These are phyloP conservation scores for Balanococcus diminutus DNA, from an alignment of 2,888 invertebrate genomes.

Conservation along the genomic window DNA sequence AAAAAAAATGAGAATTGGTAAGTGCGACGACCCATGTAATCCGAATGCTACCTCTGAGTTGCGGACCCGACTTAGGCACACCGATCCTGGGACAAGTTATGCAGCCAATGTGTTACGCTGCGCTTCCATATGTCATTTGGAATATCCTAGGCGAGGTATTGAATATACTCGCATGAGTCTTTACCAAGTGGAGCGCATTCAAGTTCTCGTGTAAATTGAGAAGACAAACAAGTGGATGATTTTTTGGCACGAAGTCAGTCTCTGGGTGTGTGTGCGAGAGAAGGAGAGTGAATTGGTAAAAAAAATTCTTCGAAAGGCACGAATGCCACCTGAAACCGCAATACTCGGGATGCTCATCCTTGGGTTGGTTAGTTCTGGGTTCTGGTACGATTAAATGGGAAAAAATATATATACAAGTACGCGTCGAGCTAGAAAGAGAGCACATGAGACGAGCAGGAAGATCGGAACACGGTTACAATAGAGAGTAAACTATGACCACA, in stretches of 20 bases:
- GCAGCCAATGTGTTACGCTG: neutral
- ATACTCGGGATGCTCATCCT: no score
- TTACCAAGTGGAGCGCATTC: neutral
- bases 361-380: no score
- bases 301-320: slow-evolving; percentile 29
- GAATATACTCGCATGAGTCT: neutral
- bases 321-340: slow-evolving; percentile 36
- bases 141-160: neutral
- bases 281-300: neutral
- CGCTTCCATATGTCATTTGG: neutral
- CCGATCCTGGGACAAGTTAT: neutral
- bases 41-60: neutral
- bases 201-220: neutral
- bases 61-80: neutral
- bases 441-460: neutral
- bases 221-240: slow-evolving; percentile 16
- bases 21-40: neutral
- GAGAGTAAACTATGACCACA: slow-evolving; percentile 19
- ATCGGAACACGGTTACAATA: neutral
- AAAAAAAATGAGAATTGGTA: neutral
- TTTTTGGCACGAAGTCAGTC: neutral
- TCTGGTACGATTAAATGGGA: neutral
- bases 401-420: no score
- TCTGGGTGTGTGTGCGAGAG: neutral
- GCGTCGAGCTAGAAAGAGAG: neutral